phyloP scores from a whole-genome alignment of 2,888 invertebrate species.

The Drosophila crucigera region DNA sequence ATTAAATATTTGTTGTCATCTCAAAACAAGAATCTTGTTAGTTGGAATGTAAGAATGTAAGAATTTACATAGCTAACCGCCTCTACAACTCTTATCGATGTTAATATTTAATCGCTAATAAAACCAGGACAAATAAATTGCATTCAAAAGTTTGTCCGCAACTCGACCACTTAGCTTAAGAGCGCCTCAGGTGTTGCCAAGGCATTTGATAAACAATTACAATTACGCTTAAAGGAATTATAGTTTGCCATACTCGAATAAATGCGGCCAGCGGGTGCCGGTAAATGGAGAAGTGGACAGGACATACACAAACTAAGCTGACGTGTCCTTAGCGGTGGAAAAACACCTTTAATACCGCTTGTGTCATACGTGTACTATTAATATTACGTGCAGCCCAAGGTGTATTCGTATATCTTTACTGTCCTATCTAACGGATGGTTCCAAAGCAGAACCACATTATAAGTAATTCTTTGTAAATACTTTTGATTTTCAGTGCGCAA shows the following conservation, averaged over 20 bases:
- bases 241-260: constrained; percentile 26
- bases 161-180: not conserved
- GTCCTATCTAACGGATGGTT: constrained; percentile 49
- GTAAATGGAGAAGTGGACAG: constrained; percentile 9
- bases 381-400: not conserved
- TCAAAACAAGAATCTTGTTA: not conserved
- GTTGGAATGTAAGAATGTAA: not conserved
- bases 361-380: constrained; percentile 26
- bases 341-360: constrained; percentile 21
- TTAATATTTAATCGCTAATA: constrained; percentile 13
- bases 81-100: not conserved
- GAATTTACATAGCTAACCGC: not conserved
- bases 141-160: not conserved
- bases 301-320: constrained; percentile 46
- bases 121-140: not conserved
- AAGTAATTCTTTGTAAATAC: constrained; percentile 4
- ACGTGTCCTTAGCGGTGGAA: constrained; percentile 68
- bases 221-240: constrained; percentile 39
- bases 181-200: not conserved
- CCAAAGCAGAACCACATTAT: not conserved
- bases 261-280: constrained; percentile 2
- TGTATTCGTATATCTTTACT: constrained; percentile 30
- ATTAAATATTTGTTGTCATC: not conserved
- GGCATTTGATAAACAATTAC: constrained; percentile 29
- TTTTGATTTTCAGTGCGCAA: constrained; percentile 35